Percentiles rank a stretch among this genome's conserved stretches.
These are phyloP conservation scores for Malaclemys terrapin DNA, from an alignment of 2,113 vertebrate species.

Conservation along the genomic window DNA sequence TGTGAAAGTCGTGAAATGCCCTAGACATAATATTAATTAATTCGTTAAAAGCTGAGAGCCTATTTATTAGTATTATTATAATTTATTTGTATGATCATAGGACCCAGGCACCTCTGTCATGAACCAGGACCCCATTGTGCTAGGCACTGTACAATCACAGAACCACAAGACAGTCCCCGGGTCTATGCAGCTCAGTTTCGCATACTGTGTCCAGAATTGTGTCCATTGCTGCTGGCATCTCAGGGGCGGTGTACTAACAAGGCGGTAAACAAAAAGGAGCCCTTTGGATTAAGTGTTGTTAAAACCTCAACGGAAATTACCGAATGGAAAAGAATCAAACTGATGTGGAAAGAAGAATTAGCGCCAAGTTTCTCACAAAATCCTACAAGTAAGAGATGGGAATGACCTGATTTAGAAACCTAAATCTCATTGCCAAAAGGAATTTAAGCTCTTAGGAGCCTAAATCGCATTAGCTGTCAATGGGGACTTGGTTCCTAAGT, in stretches of 20 bases:
- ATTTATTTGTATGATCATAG: background rate
- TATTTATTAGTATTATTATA: background rate
- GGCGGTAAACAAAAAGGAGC: background rate
- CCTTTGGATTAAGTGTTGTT: background rate
- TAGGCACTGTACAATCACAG: background rate
- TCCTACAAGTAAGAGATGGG: background rate
- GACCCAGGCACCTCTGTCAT: background rate
- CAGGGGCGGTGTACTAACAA: background rate
- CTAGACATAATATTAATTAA: background rate
- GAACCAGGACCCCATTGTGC: background rate
- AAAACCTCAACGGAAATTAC: background rate
- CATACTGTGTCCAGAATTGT: background rate
- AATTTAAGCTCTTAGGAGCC: background rate
- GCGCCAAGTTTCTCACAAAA: background rate
- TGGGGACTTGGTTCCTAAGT: too few relatives aligned
- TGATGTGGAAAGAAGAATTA: background rate
- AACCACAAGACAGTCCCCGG: background rate
- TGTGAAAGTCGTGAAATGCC: background rate
- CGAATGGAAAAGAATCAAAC: background rate
- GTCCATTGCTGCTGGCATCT: background rate
- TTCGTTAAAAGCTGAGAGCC: background rate
- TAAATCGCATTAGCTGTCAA: background rate
- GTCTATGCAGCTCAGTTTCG: background rate
- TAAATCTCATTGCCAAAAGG: background rate
- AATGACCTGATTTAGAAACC: background rate